Evolutionary conservation across 2,113 vertebrate species (phyloP).

Genomic region (Eubucco bourcierii): DNA sequence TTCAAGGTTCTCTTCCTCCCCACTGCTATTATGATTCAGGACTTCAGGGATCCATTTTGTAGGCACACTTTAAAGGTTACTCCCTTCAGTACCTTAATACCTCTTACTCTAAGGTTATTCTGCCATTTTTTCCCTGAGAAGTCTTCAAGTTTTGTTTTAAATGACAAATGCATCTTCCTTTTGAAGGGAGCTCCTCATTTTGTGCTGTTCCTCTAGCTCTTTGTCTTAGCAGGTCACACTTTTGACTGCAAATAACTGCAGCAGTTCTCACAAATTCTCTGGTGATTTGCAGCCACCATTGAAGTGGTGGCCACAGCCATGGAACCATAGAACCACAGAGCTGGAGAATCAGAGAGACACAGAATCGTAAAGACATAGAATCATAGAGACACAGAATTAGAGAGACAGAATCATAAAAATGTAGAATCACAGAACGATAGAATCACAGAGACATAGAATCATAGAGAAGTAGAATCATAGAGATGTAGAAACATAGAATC

Average conservation of each 20-base stretch:
- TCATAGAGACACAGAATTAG: no score
- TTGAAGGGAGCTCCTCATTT: neutral
- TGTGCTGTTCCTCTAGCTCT: neutral
- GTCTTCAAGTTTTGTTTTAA: constrained; percentile 43
- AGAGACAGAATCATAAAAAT: no score
- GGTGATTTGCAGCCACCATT: neutral
- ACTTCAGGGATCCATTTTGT: constrained; percentile 26
- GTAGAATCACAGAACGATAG: no score
- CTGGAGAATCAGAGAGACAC: no score
- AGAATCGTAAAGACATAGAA: no score
- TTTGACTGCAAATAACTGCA: neutral
- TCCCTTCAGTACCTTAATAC: constrained; percentile 39
- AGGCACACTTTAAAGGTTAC: constrained; percentile 63
- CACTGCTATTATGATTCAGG: neutral
- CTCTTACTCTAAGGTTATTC: constrained; percentile 49
- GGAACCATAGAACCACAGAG: no score
- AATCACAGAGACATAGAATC: no score
- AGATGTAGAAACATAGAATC: no score
- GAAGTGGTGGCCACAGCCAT: neutral
- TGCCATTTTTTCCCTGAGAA: constrained; percentile 6
- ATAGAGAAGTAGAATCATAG: no score
- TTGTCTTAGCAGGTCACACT: neutral
- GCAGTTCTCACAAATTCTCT: neutral
- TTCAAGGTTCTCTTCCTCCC: neutral
- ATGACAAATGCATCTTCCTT: neutral